Percentiles rank a stretch among this genome's conserved stretches.
These are phyloP conservation scores for Crotalus viridis DNA, from an alignment of 2,113 vertebrate species.

Conservation along the genomic window DNA sequence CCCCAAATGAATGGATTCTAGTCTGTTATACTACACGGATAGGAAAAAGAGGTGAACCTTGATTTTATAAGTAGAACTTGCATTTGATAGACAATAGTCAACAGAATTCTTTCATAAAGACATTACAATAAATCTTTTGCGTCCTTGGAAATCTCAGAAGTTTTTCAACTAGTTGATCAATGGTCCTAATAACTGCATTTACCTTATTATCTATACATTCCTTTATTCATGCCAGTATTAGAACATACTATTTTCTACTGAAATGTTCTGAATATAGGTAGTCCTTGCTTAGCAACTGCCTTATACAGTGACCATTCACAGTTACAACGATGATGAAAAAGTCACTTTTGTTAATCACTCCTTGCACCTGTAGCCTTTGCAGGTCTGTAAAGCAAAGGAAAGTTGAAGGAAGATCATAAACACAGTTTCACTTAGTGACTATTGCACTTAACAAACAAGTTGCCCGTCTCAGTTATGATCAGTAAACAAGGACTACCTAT, in stretches of 20 bases:
- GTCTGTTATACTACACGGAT: background rate
- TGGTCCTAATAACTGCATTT: background rate
- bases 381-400: background rate
- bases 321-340: background rate
- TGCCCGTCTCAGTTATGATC: background rate
- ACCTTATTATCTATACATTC: background rate
- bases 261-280: background rate
- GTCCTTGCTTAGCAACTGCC: background rate
- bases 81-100: background rate
- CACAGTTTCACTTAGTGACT: background rate
- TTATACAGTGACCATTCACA: background rate
- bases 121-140: background rate
- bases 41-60: background rate
- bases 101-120: background rate
- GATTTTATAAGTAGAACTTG: background rate
- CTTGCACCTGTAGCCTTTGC: background rate
- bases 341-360: background rate
- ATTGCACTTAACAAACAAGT: background rate
- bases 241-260: background rate
- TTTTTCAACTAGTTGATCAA: background rate
- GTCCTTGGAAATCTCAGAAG: background rate
- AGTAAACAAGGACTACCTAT: background rate
- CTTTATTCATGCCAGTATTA: background rate
- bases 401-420: background rate
- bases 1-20: background rate